A percentile compares a stretch with the other conserved stretches of the same genome.
Evolutionary conservation across 2,797 vertebrate species (phyloP).

Genomic region (Jordanella pulchra): DNA sequence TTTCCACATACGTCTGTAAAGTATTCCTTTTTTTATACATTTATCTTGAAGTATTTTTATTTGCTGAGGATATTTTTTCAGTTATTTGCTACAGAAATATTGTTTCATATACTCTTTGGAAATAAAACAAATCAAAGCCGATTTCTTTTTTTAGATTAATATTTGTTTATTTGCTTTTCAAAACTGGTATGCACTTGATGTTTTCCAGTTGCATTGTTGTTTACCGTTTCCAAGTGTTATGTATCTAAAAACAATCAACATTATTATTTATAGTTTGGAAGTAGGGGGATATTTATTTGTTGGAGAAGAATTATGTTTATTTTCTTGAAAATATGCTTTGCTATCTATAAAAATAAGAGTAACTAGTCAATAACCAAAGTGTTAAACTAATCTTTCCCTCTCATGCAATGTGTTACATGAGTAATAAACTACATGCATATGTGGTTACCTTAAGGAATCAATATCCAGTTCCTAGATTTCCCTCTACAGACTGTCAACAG

Average conservation of each 20-base stretch:
- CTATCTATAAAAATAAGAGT: not conserved
- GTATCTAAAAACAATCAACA: too few species aligned
- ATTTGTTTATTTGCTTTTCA: not conserved
- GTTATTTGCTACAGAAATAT: not conserved
- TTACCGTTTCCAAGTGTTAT: too few species aligned
- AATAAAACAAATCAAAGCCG: not conserved
- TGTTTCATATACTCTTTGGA: not conserved
- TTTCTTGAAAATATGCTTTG: not conserved
- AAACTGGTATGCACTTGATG: too few species aligned
- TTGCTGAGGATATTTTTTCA: not conserved
- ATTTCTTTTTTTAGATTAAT: not conserved
- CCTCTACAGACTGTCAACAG: conserved; percentile 18
- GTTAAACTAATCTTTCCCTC: not conserved
- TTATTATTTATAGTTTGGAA: too few species aligned
- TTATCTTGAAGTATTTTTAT: not conserved
- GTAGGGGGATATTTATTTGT: not conserved
- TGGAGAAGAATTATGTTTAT: not conserved
- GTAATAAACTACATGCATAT: not conserved
- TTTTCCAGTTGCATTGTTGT: too few species aligned
- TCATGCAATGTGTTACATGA: not conserved
- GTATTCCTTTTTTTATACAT: too few species aligned
- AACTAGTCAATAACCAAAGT: not conserved
- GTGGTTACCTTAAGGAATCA: not conserved
- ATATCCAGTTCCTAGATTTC: conserved; percentile 32
- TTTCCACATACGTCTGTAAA: not conserved